Percentiles rank a stretch among this genome's conserved stretches.
phyloP scores from a whole-genome alignment of 2,113 vertebrate species.

The Gymnocephalus cernua region DNA sequence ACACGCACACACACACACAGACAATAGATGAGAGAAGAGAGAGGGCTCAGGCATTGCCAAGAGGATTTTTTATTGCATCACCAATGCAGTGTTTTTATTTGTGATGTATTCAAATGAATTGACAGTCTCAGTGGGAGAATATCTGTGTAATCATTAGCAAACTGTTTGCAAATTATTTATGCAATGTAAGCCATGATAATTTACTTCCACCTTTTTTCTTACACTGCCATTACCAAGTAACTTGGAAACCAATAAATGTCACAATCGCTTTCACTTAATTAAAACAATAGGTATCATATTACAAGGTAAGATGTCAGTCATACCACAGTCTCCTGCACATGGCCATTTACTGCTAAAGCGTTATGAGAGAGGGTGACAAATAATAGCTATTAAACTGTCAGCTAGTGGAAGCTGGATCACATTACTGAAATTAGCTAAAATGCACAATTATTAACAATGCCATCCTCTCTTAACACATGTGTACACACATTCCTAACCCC shows the following conservation, averaged over 20 bases:
- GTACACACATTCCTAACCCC: constrained; percentile 20
- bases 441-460: constrained; percentile 82
- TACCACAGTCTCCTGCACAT: constrained; percentile 86
- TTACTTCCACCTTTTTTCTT: constrained; percentile 69
- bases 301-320: constrained; percentile 93
- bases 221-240: constrained; percentile 89
- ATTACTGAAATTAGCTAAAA: constrained; percentile 93
- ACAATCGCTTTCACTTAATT: constrained; percentile 95
- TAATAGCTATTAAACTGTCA: constrained; percentile 94
- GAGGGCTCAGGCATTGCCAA: constrained; percentile 39
- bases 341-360: constrained; percentile 89
- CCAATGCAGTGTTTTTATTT: constrained; percentile 67
- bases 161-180: constrained; percentile 81
- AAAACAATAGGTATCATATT: constrained; percentile 96
- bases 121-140: constrained; percentile 68
- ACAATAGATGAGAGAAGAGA: constrained; percentile 26
- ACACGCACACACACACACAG: constrained; percentile 4
- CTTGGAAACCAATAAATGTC: constrained; percentile 92
- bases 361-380: constrained; percentile 92
- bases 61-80: constrained; percentile 57
- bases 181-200: constrained; percentile 82
- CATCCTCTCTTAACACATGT: constrained; percentile 67
- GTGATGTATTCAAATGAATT: constrained; percentile 73
- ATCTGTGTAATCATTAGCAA: constrained; percentile 79
- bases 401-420: constrained; percentile 88